phyloP scores from a whole-genome alignment of 1,140 invertebrate genomes.

The Ridgeia piscesae region DNA sequence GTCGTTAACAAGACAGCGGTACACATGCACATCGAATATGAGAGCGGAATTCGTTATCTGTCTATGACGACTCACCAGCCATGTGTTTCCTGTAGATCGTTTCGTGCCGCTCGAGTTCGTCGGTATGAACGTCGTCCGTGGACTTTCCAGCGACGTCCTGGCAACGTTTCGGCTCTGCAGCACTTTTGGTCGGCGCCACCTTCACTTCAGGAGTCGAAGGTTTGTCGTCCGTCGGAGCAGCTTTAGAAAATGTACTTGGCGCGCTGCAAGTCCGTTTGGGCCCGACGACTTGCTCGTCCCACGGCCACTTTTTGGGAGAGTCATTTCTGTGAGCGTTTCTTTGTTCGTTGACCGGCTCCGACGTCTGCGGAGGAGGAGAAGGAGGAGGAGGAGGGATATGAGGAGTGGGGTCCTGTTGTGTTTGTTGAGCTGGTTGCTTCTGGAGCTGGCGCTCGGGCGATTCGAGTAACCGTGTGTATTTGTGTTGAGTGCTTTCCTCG shows the following conservation, averaged over 20 bases:
- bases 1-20: too few species aligned
- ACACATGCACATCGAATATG: neutral
- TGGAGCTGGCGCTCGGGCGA: neutral
- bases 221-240: too few species aligned
- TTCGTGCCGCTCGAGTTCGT: neutral
- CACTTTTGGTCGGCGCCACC: too few species aligned
- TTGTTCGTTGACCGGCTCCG: neutral
- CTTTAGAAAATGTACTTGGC: too few species aligned
- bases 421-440: neutral
- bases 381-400: neutral
- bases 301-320: neutral
- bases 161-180: neutral
- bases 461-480: neutral
- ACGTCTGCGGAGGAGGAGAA: neutral
- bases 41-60: neutral
- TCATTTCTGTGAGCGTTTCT: neutral
- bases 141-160: neutral
- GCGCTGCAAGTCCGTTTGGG: neutral
- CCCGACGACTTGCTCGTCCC: neutral
- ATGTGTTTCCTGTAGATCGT: neutral
- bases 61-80: neutral
- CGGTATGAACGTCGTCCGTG: neutral
- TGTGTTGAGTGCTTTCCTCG: neutral
- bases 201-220: too few species aligned
- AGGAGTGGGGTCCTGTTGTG: neutral